phyloP scores from a whole-genome alignment of 92 coral and sea anemone species.

The Epizoanthus stellaris region DNA sequence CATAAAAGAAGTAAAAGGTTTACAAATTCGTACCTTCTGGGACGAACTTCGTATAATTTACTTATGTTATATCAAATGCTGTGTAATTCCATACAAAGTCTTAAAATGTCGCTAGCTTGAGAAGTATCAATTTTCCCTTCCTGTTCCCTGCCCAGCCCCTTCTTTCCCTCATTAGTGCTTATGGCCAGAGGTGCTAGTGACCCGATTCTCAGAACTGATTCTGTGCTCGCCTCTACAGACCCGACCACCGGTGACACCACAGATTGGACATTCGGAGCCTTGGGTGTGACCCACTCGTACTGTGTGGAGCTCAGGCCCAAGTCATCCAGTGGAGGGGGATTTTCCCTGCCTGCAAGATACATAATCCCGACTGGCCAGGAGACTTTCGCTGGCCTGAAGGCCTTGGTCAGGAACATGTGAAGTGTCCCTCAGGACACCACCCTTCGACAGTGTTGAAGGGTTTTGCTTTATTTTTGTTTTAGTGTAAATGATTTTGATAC shows the following conservation, averaged over 20 bases:
- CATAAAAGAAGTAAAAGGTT: too few relatives aligned
- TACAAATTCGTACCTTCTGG: too few relatives aligned
- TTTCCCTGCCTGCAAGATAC: constrained; percentile 67
- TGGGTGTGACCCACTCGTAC: constrained; percentile 83
- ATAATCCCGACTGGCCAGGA: constrained; percentile 83
- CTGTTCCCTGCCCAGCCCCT: too few relatives aligned
- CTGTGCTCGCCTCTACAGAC: constrained; percentile 44
- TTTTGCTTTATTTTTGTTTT: background rate
- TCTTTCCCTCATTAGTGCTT: too few relatives aligned
- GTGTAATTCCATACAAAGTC: too few relatives aligned
- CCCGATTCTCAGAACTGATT: too few relatives aligned
- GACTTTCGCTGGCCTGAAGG: constrained; percentile 88
- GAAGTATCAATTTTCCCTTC: too few relatives aligned
- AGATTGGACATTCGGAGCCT: constrained; percentile 89
- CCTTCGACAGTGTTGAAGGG: background rate
- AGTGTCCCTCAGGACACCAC: background rate
- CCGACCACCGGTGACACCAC: constrained; percentile 93
- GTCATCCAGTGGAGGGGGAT: constrained; percentile 52
- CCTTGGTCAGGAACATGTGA: constrained; percentile 69
- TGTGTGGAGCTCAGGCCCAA: constrained; percentile 84
- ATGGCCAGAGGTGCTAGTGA: too few relatives aligned
- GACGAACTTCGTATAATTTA: too few relatives aligned
- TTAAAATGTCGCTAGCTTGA: too few relatives aligned
- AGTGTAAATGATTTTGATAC: constrained; percentile 21
- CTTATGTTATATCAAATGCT: too few relatives aligned